These are phyloP conservation scores for Stenichneumon culpator DNA, from an alignment of 2,888 invertebrate species.

Conservation along the genomic window DNA sequence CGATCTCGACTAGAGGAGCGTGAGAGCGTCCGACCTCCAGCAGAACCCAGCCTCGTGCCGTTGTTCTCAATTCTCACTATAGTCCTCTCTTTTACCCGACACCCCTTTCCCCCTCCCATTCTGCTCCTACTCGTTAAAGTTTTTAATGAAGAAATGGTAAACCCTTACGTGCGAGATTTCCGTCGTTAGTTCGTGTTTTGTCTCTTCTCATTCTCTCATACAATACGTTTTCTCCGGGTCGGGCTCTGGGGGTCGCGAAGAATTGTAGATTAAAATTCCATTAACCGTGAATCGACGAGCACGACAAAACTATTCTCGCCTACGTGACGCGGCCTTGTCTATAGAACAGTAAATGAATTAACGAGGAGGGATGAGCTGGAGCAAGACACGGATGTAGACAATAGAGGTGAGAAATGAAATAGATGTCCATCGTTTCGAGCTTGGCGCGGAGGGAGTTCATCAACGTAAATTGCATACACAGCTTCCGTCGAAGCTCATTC, in stretches of 20 bases:
- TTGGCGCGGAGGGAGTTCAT: background rate
- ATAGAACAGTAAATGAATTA: conserved; percentile 43
- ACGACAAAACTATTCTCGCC: conserved; percentile 37
- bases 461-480: conserved; percentile 18
- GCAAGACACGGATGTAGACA: conserved; percentile 5
- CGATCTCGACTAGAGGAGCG: conserved; percentile 61
- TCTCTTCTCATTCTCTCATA: conserved; percentile 30
- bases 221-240: conserved; percentile 14
- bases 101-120: background rate
- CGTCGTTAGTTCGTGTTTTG: conserved; percentile 61
- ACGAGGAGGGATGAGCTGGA: conserved; percentile 13
- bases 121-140: conserved; percentile 60
- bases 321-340: conserved; percentile 4
- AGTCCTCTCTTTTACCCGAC: background rate
- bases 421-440: conserved; percentile 23
- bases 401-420: conserved; percentile 19
- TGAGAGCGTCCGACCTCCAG: conserved; percentile 33
- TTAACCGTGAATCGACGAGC: conserved; percentile 39
- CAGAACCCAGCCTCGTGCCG: conserved; percentile 51
- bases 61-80: conserved; percentile 60
- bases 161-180: conserved; percentile 59
- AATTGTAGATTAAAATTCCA: conserved; percentile 61
- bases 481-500: conserved; percentile 29
- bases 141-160: conserved; percentile 69
- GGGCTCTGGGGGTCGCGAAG: conserved; percentile 26